Base-by-base conservation (phyloP, 37 sponge, comb jelly and placozoan genomes). In the Axinella damicornis region DNA sequence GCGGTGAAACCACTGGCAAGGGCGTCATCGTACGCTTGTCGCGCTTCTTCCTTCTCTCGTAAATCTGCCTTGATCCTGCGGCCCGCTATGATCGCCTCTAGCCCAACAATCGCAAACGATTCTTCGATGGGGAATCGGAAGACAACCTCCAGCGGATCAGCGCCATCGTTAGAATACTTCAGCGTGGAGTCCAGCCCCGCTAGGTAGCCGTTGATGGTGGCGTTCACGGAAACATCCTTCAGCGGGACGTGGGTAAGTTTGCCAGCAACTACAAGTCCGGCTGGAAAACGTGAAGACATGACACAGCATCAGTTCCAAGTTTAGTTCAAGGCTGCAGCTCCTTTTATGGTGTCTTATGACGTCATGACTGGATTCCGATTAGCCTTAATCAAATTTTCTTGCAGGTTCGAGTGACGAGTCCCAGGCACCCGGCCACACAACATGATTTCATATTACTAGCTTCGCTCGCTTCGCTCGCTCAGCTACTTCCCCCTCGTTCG, bases 61-160 rank as follows among this genome's bases (percentile, higher is more conserved):
- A 95, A 57, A 36, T 80, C 84, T 11, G 89, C 96, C 30, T 61
- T 73, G 71, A 95, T 68, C 71, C 24, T 85, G 39, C 87, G 56
- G 30, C 90, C 96, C 36, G 71, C 88, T 27, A 94, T 85, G 40
- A 86, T 68, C 21, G 90, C 86, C 33, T 75, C 84, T 53, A 95
- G 75, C 0, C 88, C 84, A 13, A 89, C 90, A 11, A 95, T 88
- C 22, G 93, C 96, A 25, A 67, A 78, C 57, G 90, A 81, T 32
- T 86, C 76, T 24, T 95, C 96, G 27, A 89, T 31, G 0, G 96
- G 96, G 52, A 92, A 84, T 6, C 93, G 55, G 76, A 92, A 95
- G 64, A 89, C 38, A 46, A 90, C 88, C 46, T 92, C 88, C 59
- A 95, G 28, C 0, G 93, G 92, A 19, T 71, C 53, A 13, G 38